phyloP scores from a whole-genome alignment of 1,140 invertebrate species.

The Melitaea cinxia region DNA sequence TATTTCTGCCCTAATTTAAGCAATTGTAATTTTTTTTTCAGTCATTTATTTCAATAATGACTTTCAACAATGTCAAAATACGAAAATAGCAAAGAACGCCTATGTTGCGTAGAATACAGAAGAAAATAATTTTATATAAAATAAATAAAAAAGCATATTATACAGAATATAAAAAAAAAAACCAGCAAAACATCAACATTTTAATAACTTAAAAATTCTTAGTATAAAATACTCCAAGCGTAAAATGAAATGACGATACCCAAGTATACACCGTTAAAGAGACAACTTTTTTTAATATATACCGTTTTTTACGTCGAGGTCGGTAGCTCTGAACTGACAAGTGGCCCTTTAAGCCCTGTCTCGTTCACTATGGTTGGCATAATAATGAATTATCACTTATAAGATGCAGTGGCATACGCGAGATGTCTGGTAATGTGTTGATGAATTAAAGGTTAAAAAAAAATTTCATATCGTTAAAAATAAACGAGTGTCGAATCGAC shows the following conservation, averaged over 20 bases:
- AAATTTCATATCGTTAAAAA: neutral
- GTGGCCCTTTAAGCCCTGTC: neutral
- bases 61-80: no score
- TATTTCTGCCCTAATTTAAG: no score
- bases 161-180: neutral
- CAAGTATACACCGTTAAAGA: neutral
- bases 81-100: no score
- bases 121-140: no score
- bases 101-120: no score
- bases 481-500: neutral
- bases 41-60: no score
- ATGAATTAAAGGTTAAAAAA: neutral
- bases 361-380: neutral
- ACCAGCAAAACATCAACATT: no score
- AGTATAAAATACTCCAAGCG: neutral
- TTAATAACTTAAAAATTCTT: neutral
- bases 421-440: neutral
- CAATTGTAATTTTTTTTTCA: no score
- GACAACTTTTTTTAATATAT: neutral
- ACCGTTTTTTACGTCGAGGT: neutral
- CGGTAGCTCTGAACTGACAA: neutral
- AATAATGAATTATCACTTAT: neutral
- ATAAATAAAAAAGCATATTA: no score
- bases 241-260: neutral
- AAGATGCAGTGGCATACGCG: neutral